These are phyloP conservation scores for Ditula angustiorana DNA, from an alignment of 2,888 invertebrate genomes.

Conservation along the genomic window DNA sequence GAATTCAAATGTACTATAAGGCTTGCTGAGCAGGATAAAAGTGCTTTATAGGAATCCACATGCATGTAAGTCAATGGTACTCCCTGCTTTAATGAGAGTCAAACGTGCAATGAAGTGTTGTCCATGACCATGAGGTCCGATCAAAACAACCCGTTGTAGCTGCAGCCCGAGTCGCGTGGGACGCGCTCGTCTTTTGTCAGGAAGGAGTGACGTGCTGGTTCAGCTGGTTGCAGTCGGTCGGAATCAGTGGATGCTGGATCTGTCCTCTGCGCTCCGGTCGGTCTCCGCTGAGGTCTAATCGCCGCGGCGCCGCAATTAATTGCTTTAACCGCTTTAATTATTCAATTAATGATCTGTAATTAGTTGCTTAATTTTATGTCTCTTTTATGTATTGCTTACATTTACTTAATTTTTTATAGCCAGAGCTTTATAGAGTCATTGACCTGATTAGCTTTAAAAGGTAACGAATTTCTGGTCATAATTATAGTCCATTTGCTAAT, in stretches of 20 bases:
- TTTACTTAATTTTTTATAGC: conserved; percentile 24
- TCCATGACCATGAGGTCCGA: background rate
- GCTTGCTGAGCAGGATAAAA: background rate
- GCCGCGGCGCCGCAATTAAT: conserved; percentile 6
- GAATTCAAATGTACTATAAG: too few relatives aligned
- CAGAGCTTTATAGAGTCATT: conserved; percentile 30
- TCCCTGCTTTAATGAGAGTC: background rate
- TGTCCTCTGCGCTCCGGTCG: background rate
- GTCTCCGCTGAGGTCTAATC: background rate
- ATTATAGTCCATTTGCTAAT: conserved; percentile 22
- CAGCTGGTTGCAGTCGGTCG: background rate
- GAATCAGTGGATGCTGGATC: background rate
- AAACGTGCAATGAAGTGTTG: conserved; percentile 4
- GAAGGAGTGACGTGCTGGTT: too few relatives aligned
- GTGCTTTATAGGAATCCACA: background rate
- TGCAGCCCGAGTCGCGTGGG: too few relatives aligned
- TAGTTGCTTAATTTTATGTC: conserved; percentile 33
- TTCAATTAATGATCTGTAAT: conserved; percentile 35
- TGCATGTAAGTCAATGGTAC: background rate
- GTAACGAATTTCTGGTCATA: conserved; percentile 16
- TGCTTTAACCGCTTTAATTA: conserved; percentile 14
- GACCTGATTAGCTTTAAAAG: conserved; percentile 25
- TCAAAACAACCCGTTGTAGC: background rate
- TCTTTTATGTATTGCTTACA: conserved; percentile 27
- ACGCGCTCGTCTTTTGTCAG: too few relatives aligned